phyloP scores from a whole-genome alignment of 2,113 vertebrate species.

The Barnardius zonarius region DNA sequence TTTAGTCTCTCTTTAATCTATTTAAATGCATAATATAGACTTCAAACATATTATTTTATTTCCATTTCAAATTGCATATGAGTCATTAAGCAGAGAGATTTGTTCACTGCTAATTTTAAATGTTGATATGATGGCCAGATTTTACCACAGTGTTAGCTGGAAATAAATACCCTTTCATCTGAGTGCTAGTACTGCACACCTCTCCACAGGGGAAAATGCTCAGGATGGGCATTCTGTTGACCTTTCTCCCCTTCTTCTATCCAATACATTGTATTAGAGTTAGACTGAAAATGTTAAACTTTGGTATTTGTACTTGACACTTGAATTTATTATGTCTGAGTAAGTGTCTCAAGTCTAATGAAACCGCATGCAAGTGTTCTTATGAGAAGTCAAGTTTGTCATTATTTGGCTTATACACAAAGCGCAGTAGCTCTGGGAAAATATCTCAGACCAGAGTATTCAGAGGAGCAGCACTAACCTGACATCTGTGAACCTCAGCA shows the following conservation, averaged over 20 bases:
- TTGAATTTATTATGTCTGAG: not conserved
- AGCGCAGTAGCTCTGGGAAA: not conserved
- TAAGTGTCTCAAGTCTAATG: not conserved
- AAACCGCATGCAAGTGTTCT: not conserved
- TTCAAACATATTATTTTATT: constrained; percentile 41
- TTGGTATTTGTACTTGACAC: not conserved
- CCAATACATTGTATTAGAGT: not conserved
- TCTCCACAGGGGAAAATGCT: not conserved
- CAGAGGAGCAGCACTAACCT: not conserved
- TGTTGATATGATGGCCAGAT: not conserved
- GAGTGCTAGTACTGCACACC: not conserved
- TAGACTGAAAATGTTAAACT: not conserved
- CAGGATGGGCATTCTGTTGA: not conserved
- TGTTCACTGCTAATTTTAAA: constrained; percentile 1
- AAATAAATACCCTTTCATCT: not conserved
- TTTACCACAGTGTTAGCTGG: not conserved
- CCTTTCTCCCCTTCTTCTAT: not conserved
- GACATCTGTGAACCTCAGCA: not conserved
- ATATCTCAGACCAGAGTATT: not conserved
- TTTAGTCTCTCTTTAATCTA: constrained; percentile 58
- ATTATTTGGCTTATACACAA: not conserved
- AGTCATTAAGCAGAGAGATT: constrained; percentile 15
- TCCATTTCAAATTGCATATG: constrained; percentile 43
- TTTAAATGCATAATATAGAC: constrained; percentile 24
- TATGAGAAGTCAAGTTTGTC: not conserved